phyloP scores from a whole-genome alignment of 2,113 vertebrate genomes.

The Forbesichthys agassizii region DNA sequence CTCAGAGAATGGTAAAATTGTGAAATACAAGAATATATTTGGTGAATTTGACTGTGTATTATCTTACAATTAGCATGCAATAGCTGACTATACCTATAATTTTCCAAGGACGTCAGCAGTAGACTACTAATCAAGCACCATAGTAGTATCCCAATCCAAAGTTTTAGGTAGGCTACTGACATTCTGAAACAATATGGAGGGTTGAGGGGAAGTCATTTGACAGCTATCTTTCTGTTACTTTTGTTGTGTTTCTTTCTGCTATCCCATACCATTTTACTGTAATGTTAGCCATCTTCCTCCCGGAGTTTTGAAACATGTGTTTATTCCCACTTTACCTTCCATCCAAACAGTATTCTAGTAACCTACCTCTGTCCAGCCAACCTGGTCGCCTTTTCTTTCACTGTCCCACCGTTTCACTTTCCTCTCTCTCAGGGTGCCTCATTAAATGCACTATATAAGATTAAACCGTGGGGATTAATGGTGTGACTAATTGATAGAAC shows the following conservation, averaged over 20 bases:
- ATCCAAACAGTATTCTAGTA: slow-evolving; percentile 59
- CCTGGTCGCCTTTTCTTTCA: slow-evolving; percentile 55
- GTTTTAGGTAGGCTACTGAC: no score
- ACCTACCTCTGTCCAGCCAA: slow-evolving; percentile 52
- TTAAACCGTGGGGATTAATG: slow-evolving; percentile 79
- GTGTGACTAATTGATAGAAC: slow-evolving; percentile 80
- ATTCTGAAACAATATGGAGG: no score
- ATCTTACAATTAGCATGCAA: no score
- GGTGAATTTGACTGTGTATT: no score
- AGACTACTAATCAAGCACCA: no score
- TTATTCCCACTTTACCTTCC: slow-evolving; percentile 47
- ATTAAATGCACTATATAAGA: slow-evolving; percentile 78
- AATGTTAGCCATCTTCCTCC: slow-evolving; percentile 51
- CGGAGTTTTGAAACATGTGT: background rate
- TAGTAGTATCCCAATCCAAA: no score
- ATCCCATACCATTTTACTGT: slow-evolving; percentile 14
- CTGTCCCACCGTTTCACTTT: slow-evolving; percentile 32
- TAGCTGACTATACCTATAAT: no score
- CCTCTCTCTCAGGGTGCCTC: slow-evolving; percentile 69
- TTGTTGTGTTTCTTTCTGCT: slow-evolving; percentile 29
- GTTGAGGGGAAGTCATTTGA: no score
- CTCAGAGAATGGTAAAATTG: no score
- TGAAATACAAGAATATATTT: no score
- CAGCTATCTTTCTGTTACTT: slow-evolving; percentile 4
- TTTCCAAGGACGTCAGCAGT: no score